Percentiles rank a stretch among this genome's conserved stretches.
Conservation (phyloP, 2,888 invertebrate genomes). For the Syrphus vitripennis region DNA sequence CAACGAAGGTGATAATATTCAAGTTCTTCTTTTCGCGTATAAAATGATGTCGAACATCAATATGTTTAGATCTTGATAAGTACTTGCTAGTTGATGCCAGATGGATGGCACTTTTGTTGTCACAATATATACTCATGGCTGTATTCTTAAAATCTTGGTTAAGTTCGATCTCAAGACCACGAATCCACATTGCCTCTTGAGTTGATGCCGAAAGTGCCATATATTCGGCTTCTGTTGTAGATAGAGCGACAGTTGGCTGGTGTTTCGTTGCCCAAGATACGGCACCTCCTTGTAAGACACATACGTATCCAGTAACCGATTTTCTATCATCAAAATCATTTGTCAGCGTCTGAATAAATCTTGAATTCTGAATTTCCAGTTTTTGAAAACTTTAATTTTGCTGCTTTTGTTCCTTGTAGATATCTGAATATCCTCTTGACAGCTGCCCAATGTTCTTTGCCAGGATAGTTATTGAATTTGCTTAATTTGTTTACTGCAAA, state of each 20-base stretch:
- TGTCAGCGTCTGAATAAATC: not conserved
- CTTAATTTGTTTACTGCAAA: not conserved
- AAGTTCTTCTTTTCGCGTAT: not conserved
- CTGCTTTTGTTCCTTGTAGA: not conserved
- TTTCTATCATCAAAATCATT: slow-evolving; percentile 14
- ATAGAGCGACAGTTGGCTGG: not conserved
- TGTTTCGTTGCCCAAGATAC: not conserved
- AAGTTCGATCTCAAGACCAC: not conserved
- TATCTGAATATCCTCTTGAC: not conserved
- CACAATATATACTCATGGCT: not conserved
- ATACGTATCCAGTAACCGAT: slow-evolving; percentile 6
- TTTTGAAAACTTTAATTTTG: not conserved
- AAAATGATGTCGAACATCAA: not conserved
- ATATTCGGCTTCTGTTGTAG: not conserved
- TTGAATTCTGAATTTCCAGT: not conserved
- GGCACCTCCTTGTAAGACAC: not conserved
- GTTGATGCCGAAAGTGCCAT: not conserved
- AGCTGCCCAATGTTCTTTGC: not conserved
- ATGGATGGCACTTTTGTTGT: not conserved
- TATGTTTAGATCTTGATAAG: not conserved
- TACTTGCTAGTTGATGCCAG: not conserved
- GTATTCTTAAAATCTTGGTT: not conserved
- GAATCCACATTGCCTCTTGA: not conserved
- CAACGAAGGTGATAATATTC: not conserved
- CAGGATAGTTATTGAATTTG: not conserved